Evolutionary conservation across 2,797 vertebrate genomes (phyloP).

Genomic region (Streptopelia turtur): DNA sequence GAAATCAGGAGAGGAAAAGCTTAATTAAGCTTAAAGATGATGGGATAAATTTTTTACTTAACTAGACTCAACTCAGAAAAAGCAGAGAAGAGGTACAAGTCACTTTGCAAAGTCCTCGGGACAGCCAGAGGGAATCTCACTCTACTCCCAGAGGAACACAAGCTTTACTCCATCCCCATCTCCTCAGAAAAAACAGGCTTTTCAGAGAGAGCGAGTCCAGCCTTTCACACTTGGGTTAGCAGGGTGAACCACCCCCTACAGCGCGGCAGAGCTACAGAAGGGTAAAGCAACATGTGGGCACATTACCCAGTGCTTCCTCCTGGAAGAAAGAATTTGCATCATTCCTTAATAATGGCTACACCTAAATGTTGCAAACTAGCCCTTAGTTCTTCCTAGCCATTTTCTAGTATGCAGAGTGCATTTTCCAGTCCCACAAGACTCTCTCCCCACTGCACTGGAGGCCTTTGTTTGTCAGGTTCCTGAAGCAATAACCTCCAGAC

Average conservation of each 20-base stretch:
- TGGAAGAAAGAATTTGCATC: constrained; percentile 41
- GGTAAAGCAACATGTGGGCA: background rate
- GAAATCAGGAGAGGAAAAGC: accelerated
- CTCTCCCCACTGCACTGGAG: background rate
- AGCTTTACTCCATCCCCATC: background rate
- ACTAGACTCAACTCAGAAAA: background rate
- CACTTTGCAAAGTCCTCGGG: background rate
- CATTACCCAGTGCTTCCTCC: background rate
- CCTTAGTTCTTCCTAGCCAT: background rate
- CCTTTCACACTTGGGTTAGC: background rate
- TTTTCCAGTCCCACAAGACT: background rate
- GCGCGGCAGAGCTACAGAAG: background rate
- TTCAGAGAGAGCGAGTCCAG: background rate
- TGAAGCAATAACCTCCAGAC: background rate
- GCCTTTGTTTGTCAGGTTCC: background rate
- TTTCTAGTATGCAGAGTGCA: background rate
- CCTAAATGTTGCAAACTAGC: background rate
- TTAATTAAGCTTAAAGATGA: background rate
- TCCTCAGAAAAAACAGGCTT: background rate
- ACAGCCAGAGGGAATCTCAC: background rate
- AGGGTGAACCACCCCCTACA: background rate
- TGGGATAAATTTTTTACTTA: background rate
- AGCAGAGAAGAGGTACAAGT: background rate
- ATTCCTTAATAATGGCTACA: background rate
- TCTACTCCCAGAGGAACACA: background rate